Evolutionary conservation across 2,113 vertebrate genomes (phyloP).

Genomic region (Phoenicopterus ruber): DNA sequence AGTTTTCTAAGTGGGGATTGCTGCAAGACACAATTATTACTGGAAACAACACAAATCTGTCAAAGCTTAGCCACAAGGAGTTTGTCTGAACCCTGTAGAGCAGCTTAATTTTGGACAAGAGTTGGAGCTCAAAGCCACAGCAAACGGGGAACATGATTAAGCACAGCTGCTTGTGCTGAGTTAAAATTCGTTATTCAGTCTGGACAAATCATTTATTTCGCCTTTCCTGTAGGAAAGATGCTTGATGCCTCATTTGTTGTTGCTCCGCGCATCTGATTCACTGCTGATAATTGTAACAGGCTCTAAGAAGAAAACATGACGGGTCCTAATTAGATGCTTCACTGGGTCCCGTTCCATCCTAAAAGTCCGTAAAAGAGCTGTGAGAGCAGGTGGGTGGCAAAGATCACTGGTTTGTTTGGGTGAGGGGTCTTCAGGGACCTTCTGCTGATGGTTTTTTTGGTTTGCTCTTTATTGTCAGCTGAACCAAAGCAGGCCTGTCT

Average conservation of each 20-base stretch:
- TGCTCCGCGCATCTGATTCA: constrained; percentile 65
- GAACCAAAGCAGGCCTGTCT: neutral
- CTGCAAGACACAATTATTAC: neutral
- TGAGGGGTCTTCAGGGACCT: neutral
- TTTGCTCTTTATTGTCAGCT: neutral
- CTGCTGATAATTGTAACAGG: constrained; percentile 76
- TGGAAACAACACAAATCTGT: constrained; percentile 19
- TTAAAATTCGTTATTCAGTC: neutral
- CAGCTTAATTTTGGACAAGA: neutral
- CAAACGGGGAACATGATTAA: neutral
- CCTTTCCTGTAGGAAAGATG: neutral
- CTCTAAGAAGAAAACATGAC: constrained; percentile 78
- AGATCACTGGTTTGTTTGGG: constrained; percentile 24
- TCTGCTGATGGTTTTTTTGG: accelerated
- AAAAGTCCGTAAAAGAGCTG: constrained; percentile 82
- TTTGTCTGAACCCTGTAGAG: neutral
- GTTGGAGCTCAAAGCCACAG: neutral
- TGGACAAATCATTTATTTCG: neutral
- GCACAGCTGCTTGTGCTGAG: neutral
- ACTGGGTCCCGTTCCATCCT: constrained; percentile 80
- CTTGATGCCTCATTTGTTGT: constrained; percentile 44
- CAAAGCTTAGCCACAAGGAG: constrained; percentile 38
- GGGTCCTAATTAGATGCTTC: constrained; percentile 82
- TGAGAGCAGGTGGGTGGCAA: constrained; percentile 81
- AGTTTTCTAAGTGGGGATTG: neutral